phyloP scores from a whole-genome alignment of 2,113 vertebrate genomes.

The sheep (Ovis aries) region DNA sequence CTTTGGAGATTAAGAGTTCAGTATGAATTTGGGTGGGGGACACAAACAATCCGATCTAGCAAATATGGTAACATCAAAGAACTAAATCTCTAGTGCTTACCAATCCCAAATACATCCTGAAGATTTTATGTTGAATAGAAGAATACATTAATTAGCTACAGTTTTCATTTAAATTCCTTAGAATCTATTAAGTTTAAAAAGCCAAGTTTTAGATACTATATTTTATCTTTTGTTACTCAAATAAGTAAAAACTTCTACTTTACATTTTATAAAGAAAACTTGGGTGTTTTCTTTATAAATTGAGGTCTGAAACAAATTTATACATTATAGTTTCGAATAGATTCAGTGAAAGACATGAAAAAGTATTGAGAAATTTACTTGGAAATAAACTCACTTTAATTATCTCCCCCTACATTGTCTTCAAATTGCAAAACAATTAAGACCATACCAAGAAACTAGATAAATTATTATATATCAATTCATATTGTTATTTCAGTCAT shows the following conservation, averaged over 20 bases:
- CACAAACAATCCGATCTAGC: not conserved
- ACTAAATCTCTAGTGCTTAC: not conserved
- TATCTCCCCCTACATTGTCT: not conserved
- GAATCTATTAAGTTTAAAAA: not conserved
- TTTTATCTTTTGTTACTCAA: not conserved
- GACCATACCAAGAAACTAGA: not conserved
- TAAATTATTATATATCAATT: not conserved
- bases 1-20: not conserved
- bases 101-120: not conserved
- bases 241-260: not conserved
- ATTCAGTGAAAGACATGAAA: not conserved
- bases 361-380: not conserved
- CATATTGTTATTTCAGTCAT: not conserved
- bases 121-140: not conserved
- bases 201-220: not conserved
- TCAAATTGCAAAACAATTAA: not conserved
- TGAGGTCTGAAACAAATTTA: not conserved
- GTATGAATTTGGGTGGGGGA: not conserved
- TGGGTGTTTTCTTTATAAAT: not conserved
- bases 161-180: not conserved
- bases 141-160: not conserved
- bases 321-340: not conserved
- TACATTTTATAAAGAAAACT: not conserved
- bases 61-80: not conserved
- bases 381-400: not conserved